Evolutionary conservation across 2,888 invertebrate species (phyloP), one percentile per base, ranked within the genome.

Genomic region (Hipparchia semele): DNA sequence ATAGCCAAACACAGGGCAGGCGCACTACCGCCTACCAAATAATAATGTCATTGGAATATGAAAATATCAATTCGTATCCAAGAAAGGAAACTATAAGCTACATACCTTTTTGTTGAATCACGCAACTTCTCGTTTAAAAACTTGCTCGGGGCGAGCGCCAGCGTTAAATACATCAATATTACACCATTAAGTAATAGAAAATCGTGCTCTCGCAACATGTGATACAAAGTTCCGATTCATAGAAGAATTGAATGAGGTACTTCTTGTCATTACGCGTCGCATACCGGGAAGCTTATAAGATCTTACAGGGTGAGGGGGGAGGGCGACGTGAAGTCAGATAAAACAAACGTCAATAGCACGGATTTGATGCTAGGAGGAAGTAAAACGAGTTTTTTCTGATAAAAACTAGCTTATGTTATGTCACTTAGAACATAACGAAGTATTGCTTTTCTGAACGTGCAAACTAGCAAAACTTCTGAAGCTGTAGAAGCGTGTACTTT

Each of bases 171-270:
- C 9, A 23, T 33, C 0, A 33, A 59, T 7, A 5, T 33, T 23
- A 23, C 23, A 23, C 23, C n/a, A 59, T 33, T 59, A 59, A 33
- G 9, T 46, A 13, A 59, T 33, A 59, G 59, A 59, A 59, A 39
- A 60, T 39, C 60, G 60, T 39, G 60, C 5, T 10, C 12, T 39
- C 33, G 10, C 39, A 60, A 39, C 39, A 33, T 12, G 39, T 8
- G 39, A 56, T 56, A 56, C 13, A 13, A n/a, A n/a, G 60, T 39
- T 39, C 39, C 12, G 60, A 9, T 60, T 60, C 60, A 60, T 60
- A 10, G 60, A 39, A 60, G 60, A 10, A 60, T 60, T 39, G 60
- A 60, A 60, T 60, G 60, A 60, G 39, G 6, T 60, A 60, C 10
- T 39, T 39, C 33, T 39, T 39, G 60, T 10, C 60, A n/a, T 56